Evolutionary conservation across 1,140 invertebrate genomes (phyloP).

Genomic region (Popillia japonica): DNA sequence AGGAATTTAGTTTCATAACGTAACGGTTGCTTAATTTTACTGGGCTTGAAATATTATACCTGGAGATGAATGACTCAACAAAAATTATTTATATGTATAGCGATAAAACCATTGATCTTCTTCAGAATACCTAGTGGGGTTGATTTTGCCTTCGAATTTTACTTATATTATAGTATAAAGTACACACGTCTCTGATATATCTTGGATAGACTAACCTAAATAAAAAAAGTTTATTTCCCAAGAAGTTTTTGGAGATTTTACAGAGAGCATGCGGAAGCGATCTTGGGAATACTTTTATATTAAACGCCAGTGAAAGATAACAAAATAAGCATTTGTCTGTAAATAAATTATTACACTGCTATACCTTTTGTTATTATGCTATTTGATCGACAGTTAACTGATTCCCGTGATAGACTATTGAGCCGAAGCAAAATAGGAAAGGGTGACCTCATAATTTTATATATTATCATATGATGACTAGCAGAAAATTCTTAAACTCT

Average conservation of each 20-base stretch:
- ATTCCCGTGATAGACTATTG: neutral
- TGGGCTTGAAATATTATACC: conserved; percentile 7
- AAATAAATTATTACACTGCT: neutral
- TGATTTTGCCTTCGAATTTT: too few species aligned
- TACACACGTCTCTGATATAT: too few species aligned
- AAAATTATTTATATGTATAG: neutral
- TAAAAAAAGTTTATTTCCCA: too few species aligned
- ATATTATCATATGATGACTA: neutral
- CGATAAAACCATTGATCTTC: too few species aligned
- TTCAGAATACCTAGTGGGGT: too few species aligned
- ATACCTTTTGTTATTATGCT: neutral
- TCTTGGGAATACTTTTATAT: neutral
- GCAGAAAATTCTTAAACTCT: neutral
- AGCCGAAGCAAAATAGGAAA: conserved; percentile 5
- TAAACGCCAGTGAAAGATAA: neutral
- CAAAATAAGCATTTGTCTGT: neutral
- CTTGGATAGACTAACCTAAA: too few species aligned
- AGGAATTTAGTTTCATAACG: conserved; percentile 12
- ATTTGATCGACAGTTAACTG: conserved; percentile 19
- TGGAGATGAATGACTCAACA: neutral
- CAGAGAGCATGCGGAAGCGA: too few species aligned
- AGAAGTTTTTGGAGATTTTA: too few species aligned
- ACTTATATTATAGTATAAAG: too few species aligned
- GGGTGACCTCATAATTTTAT: conserved; percentile 15
- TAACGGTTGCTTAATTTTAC: neutral